These are phyloP conservation scores for Asteroscopus sphinx DNA, from an alignment of 2,888 invertebrate species.

Conservation along the genomic window DNA sequence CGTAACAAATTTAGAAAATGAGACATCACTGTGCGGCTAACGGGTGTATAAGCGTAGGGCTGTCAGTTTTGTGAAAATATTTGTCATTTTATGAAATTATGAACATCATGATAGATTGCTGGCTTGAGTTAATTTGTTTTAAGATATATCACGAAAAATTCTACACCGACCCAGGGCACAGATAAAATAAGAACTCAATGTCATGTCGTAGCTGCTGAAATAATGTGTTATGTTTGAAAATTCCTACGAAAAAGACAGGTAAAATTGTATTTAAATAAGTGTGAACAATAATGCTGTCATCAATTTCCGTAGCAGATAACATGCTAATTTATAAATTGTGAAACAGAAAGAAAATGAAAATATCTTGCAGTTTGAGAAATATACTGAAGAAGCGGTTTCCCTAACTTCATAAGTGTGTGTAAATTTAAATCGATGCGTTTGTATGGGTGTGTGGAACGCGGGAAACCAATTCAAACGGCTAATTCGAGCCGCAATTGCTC, in stretches of 20 bases:
- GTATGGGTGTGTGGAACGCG: conserved; percentile 70
- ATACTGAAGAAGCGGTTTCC: conserved; percentile 34
- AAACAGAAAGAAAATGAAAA: background rate
- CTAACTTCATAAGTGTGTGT: conserved; percentile 59
- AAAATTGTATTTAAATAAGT: background rate
- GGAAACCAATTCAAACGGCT: conserved; percentile 82
- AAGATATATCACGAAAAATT: conserved; percentile 27
- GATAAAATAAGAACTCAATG: background rate
- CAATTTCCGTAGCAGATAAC: conserved; percentile 12
- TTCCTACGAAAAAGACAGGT: conserved; percentile 2
- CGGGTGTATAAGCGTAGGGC: conserved; percentile 56
- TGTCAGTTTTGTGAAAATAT: conserved; percentile 48
- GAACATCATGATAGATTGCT: conserved; percentile 27
- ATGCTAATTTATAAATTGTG: conserved; percentile 9
- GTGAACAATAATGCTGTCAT: conserved; percentile 8
- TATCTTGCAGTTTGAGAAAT: background rate
- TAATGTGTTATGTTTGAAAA: background rate
- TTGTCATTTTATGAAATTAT: conserved; percentile 46
- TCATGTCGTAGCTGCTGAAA: background rate
- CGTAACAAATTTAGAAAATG: conserved; percentile 89
- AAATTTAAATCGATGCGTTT: conserved; percentile 65
- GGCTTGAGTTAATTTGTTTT: conserved; percentile 38
- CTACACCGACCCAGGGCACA: background rate
- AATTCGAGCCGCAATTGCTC: conserved; percentile 78
- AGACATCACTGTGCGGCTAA: conserved; percentile 82